Evolutionary conservation across 2,888 invertebrate species (phyloP), one percentile per base, ranked within the genome.

Genomic region (Stenchaetothrips biformis): DNA sequence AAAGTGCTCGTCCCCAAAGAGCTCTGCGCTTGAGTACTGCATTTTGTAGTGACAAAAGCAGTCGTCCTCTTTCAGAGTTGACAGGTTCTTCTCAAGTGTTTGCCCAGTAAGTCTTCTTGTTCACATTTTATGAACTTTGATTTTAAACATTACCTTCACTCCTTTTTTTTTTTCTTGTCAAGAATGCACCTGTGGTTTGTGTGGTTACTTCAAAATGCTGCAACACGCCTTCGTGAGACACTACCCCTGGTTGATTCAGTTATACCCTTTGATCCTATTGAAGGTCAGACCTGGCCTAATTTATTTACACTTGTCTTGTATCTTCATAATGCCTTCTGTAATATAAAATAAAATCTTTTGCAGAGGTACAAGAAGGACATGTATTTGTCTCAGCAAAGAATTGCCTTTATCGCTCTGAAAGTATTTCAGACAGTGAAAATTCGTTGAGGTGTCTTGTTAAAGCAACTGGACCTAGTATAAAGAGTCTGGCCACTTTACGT

Each of bases 111-210:
- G 79, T 59, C 0, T 37, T 37, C 37, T 37, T 2, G 37, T 37
- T 53, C 53, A 0, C 18, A 13, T 53, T 53, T 53, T 53, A 59
- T 59, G 18, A 18, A 13, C 16, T 59, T 59, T 59, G 59, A 59
- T 13, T 59, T 9, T 7, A 0, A 59, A 16, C 16, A 53, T 13
- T 59, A 18, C n/a, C 18, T 27, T 78, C 25, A 78, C 67, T 67
- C 67, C 67, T 4, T 67, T 67, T 67, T 67, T 67, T n/a, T 13
- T 9, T 37, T 11, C 16, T 47, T 16, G 7, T 27, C 9, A 8
- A 79, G 79, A 16, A 21, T 80, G 21, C 80, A 80, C 27, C 27
- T 77, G 16, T 80, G 80, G 80, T 80, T 80, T 49, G 49, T 77
- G 21, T 80, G 80, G 80, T 47, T 80, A 21, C 77, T 80, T 8